Conservation (phyloP, 2,797 vertebrate genomes). For the Diplodus sargus region DNA sequence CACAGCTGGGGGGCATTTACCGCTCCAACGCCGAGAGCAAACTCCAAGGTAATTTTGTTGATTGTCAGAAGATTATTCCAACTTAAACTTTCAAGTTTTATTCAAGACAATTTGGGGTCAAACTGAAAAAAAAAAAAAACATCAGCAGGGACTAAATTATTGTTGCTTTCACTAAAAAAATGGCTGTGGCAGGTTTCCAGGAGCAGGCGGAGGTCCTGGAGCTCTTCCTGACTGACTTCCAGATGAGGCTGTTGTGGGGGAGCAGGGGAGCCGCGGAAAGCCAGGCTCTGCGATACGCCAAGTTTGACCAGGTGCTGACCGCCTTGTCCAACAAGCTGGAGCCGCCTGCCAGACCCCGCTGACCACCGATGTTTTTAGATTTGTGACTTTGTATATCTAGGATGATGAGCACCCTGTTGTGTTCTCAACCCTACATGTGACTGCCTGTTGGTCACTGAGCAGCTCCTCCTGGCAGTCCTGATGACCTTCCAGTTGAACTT, state of each 20-base stretch:
- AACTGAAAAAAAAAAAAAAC: background rate
- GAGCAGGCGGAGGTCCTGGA: conserved; percentile 88
- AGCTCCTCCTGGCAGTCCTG: background rate
- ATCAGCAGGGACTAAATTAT: too few relatives aligned
- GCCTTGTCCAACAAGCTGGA: conserved; percentile 94
- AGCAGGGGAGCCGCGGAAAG: conserved; percentile 89
- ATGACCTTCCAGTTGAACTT: background rate
- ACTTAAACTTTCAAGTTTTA: too few relatives aligned
- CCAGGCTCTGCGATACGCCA: conserved; percentile 89
- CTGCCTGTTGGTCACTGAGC: background rate
- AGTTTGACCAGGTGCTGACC: conserved; percentile 93
- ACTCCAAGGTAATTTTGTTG: conserved; percentile 85
- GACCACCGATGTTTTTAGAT: conserved; percentile 58
- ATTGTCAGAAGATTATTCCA: too few relatives aligned
- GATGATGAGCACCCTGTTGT: background rate
- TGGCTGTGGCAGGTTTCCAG: conserved; percentile 86
- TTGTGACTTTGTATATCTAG: background rate
- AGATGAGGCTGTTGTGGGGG: conserved; percentile 96
- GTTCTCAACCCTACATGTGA: background rate
- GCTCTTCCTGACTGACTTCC: conserved; percentile 94
- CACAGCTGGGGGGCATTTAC: conserved; percentile 91
- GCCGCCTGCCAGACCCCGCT: conserved; percentile 80
- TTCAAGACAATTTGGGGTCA: background rate
- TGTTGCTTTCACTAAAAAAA: background rate
- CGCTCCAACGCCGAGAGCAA: conserved; percentile 89